Conservation (phyloP, 2,797 vertebrate species). For the Lycodopsis pacificus region DNA sequence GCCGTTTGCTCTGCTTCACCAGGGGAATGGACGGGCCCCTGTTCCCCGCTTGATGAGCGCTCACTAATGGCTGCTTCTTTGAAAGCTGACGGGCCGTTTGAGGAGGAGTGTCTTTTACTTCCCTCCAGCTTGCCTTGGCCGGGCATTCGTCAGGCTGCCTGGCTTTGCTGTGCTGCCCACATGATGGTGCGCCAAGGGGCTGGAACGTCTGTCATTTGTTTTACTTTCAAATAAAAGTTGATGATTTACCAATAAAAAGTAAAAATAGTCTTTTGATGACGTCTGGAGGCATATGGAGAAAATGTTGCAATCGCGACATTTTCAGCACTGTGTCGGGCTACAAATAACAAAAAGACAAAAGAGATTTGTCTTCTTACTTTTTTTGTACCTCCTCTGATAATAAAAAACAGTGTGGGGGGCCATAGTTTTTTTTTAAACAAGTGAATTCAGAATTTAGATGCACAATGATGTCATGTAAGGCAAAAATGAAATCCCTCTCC, state of each 20-base stretch:
- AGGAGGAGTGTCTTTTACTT: constrained; percentile 85
- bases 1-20: constrained; percentile 71
- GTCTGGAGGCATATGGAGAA: constrained; percentile 81
- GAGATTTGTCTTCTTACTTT: constrained; percentile 37
- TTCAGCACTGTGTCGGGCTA: constrained; percentile 66
- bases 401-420: constrained; percentile 8
- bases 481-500: constrained; percentile 8
- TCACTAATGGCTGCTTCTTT: constrained; percentile 84
- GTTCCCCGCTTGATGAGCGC: constrained; percentile 78
- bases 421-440: constrained; percentile 32
- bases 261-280: constrained; percentile 81
- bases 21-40: constrained; percentile 75
- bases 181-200: constrained; percentile 79
- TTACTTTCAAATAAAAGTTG: constrained; percentile 86
- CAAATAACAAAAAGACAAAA: constrained; percentile 57
- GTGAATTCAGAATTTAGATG: constrained; percentile 1
- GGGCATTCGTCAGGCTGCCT: constrained; percentile 80
- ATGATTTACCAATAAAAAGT: constrained; percentile 85
- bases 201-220: constrained; percentile 86
- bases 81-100: constrained; percentile 80
- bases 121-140: constrained; percentile 87
- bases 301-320: constrained; percentile 65
- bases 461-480: constrained; percentile 26
- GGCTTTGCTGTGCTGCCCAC: constrained; percentile 86
- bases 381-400: constrained; percentile 38